These are phyloP conservation scores for Aphaenogaster ashmeadi DNA, from an alignment of 1,140 invertebrate genomes.

Conservation along the genomic window DNA sequence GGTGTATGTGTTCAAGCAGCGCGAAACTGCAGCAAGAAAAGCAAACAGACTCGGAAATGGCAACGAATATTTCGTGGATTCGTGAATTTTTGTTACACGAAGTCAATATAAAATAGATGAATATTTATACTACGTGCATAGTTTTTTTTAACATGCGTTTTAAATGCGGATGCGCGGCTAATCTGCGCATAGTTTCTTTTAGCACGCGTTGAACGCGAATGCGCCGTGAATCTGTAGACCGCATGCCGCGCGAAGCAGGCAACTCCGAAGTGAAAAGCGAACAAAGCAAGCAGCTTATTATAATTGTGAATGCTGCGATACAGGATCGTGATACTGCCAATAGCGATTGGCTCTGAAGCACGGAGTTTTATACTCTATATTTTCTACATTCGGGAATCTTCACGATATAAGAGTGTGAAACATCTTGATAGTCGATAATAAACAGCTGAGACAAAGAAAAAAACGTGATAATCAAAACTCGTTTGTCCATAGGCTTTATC, in stretches of 20 bases:
- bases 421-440: neutral
- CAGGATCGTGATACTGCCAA: neutral
- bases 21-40: neutral
- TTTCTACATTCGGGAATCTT: neutral
- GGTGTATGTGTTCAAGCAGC: too few relatives aligned
- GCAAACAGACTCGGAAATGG: neutral
- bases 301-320: conserved; percentile 4
- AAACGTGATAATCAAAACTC: neutral
- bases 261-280: neutral
- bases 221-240: neutral
- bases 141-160: neutral
- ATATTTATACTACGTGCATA: neutral
- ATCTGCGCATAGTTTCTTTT: neutral
- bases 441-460: neutral
- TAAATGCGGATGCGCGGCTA: neutral
- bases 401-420: too few relatives aligned
- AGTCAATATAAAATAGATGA: neutral
- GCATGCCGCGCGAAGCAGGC: neutral
- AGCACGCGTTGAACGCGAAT: neutral
- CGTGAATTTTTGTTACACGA: neutral
- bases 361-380: neutral
- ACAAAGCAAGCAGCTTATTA: neutral
- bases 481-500: neutral
- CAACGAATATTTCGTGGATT: neutral
- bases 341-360: neutral